Conservation (phyloP, 2,113 vertebrate species). For the Turdus rufiventris region DNA sequence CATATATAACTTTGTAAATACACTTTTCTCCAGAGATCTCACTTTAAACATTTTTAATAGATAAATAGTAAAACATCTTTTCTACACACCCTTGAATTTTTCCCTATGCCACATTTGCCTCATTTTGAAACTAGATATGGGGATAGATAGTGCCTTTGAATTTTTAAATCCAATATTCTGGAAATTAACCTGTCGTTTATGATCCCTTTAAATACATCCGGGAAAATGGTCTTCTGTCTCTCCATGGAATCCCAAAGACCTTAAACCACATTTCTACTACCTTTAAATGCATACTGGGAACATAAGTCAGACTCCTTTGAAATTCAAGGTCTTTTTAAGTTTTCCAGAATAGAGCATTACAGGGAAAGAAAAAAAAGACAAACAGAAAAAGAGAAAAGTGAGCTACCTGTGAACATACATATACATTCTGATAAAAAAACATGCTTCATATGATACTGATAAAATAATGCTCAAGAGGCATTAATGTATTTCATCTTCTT, state of each 20-base stretch:
- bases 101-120: neutral
- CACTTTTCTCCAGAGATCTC: neutral
- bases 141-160: neutral
- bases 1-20: neutral
- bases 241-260: neutral
- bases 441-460: neutral
- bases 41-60: neutral
- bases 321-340: neutral
- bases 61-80: neutral
- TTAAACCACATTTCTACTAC: neutral
- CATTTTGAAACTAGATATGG: neutral
- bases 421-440: neutral
- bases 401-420: neutral
- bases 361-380: neutral
- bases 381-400: neutral
- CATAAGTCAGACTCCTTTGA: neutral
- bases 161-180: neutral
- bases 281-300: neutral
- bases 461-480: neutral
- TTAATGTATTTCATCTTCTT: neutral
- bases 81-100: neutral
- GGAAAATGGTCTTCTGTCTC: neutral
- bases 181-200: neutral
- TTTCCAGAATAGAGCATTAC: neutral
- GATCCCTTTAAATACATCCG: neutral